A percentile compares a stretch with the other conserved stretches of the same genome.
phyloP scores from a whole-genome alignment of 2,797 vertebrate species.

The Acropternis orthonyx region DNA sequence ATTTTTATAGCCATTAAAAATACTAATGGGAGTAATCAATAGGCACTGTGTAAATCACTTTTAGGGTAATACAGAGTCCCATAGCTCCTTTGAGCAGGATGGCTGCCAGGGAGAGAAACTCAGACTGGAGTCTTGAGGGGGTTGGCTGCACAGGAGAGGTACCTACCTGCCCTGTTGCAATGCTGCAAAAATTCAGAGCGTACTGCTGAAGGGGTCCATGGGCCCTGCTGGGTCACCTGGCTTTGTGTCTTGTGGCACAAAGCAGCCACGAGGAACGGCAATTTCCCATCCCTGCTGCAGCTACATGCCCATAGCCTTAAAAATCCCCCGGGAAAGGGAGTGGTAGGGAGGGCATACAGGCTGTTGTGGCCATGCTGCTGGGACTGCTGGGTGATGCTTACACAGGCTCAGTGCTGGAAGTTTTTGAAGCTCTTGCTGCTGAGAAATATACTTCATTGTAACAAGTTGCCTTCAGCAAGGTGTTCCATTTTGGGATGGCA shows the following conservation, averaged over 20 bases:
- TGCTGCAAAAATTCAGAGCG: not conserved
- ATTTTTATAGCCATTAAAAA: not conserved
- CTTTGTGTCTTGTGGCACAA: accelerated
- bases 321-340: not conserved
- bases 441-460: not conserved
- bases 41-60: not conserved
- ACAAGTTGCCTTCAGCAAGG: accelerated
- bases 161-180: not conserved
- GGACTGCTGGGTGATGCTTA: accelerated
- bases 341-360: accelerated
- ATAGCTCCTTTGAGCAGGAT: too few species aligned
- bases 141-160: not conserved
- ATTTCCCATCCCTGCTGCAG: not conserved
- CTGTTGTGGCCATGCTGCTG: accelerated
- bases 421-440: not conserved
- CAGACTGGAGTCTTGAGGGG: not conserved
- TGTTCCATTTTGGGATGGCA: not conserved
- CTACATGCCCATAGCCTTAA: accelerated
- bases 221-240: not conserved
- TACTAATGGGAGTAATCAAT: not conserved
- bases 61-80: not conserved
- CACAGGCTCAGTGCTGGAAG: accelerated
- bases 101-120: not conserved
- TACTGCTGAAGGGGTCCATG: not conserved
- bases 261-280: not conserved